A percentile compares a stretch with the other conserved stretches of the same genome.
These are phyloP conservation scores for Rhinopomastus cyanomelas DNA, from an alignment of 2,113 vertebrate genomes.

Conservation along the genomic window DNA sequence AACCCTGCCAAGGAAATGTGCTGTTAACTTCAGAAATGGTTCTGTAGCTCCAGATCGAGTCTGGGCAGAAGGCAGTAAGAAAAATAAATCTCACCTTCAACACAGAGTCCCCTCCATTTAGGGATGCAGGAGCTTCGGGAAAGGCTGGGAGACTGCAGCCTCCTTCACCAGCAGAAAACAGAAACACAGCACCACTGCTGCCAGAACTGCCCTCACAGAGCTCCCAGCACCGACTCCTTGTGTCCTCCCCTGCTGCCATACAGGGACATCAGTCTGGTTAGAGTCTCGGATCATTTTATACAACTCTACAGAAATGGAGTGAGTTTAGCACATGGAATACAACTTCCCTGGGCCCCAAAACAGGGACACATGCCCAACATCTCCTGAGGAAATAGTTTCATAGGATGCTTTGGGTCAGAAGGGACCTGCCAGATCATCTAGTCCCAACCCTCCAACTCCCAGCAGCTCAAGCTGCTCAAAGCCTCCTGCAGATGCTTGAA, in stretches of 20 bases:
- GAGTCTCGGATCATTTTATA: background rate
- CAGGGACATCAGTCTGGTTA: background rate
- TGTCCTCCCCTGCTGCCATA: too few species aligned
- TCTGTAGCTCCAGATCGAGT: background rate
- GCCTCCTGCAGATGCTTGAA: background rate
- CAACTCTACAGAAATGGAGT: background rate
- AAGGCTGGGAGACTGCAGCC: background rate
- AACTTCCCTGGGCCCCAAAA: background rate
- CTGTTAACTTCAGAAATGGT: background rate
- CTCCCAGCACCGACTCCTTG: too few species aligned
- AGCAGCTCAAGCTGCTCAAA: too few species aligned
- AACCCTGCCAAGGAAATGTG: background rate
- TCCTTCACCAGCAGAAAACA: background rate
- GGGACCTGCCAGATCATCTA: too few species aligned
- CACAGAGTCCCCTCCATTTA: background rate
- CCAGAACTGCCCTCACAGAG: background rate
- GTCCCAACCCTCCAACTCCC: too few species aligned
- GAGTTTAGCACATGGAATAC: background rate
- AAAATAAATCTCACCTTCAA: background rate
- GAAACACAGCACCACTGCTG: rapidly evolving
- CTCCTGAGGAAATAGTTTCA: background rate
- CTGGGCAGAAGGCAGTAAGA: background rate
- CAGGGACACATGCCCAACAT: rapidly evolving
- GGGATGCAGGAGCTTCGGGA: background rate
- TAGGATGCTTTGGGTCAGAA: too few species aligned